Conservation (phyloP, 1,140 invertebrate species). For the Nilaparvata lugens region DNA sequence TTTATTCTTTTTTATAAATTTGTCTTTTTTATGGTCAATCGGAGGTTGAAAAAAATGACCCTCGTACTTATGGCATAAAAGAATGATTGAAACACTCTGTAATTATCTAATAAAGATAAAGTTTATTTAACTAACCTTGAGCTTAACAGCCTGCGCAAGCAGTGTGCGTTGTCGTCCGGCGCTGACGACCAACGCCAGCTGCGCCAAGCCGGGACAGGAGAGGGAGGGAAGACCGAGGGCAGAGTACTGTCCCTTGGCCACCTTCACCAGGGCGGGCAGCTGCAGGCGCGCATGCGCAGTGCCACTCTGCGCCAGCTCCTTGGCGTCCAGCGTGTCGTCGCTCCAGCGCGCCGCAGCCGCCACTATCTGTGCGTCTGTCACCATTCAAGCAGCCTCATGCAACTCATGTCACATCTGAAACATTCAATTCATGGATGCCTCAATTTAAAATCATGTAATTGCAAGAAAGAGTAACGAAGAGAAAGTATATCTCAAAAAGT, state of each 20-base stretch:
- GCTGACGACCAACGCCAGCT: constrained; percentile 72
- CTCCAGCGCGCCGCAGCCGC: constrained; percentile 76
- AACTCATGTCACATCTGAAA: constrained; percentile 18
- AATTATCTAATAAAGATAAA: too few relatives aligned
- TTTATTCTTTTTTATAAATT: too few relatives aligned
- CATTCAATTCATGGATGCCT: too few relatives aligned
- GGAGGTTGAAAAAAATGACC: too few relatives aligned
- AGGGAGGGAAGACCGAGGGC: constrained; percentile 77
- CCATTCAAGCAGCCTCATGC: constrained; percentile 48
- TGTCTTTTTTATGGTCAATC: too few relatives aligned
- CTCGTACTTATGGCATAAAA: too few relatives aligned
- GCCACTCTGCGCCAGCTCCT: constrained; percentile 73
- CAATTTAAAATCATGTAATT: too few relatives aligned
- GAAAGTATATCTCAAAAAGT: too few relatives aligned
- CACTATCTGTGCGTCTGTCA: constrained; percentile 74
- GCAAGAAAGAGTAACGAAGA: too few relatives aligned
- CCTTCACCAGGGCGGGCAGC: constrained; percentile 77
- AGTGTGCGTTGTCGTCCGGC: constrained; percentile 76
- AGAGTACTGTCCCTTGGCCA: constrained; percentile 86
- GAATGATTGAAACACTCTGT: too few relatives aligned
- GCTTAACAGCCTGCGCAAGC: constrained; percentile 80
- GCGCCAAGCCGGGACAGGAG: constrained; percentile 71
- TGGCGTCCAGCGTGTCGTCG: constrained; percentile 65
- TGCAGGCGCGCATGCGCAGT: constrained; percentile 42
- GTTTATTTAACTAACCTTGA: constrained; percentile 42